These are phyloP conservation scores for Lycophotia porphyrea DNA, from an alignment of 2,888 invertebrate species.

Conservation along the genomic window DNA sequence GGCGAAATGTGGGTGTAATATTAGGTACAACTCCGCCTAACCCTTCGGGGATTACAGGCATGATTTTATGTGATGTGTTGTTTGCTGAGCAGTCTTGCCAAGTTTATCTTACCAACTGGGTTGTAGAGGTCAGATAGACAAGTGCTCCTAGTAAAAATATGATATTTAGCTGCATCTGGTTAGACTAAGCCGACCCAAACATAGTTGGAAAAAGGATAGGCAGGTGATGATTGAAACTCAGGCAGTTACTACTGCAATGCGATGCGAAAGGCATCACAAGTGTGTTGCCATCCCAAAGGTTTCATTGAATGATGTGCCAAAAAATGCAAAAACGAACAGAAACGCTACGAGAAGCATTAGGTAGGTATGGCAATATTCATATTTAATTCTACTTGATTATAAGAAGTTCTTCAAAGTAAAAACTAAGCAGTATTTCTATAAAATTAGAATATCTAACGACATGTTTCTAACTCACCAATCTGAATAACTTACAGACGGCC, in stretches of 20 bases:
- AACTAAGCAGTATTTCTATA: not conserved
- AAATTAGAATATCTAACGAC: slow-evolving; percentile 41
- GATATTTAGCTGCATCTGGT: not conserved
- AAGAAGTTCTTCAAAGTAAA: not conserved
- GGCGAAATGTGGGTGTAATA: too few species aligned
- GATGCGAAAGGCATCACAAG: not conserved
- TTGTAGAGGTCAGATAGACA: not conserved
- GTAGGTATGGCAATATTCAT: not conserved
- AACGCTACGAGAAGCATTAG: not conserved
- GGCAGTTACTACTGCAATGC: not conserved
- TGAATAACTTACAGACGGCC: slow-evolving; percentile 45
- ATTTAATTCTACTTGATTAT: not conserved
- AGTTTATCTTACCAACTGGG: not conserved
- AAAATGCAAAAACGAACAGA: not conserved
- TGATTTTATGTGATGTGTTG: too few species aligned
- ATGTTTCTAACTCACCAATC: slow-evolving; percentile 27
- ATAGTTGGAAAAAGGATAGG: not conserved
- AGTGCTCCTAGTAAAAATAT: not conserved
- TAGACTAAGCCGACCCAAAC: not conserved
- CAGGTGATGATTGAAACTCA: not conserved
- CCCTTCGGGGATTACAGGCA: too few species aligned
- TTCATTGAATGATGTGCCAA: not conserved
- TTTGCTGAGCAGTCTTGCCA: not conserved
- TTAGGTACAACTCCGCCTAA: too few species aligned
- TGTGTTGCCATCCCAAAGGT: not conserved